Conservation (phyloP, 37 sponge, comb jelly and placozoan species). For the Eunapius fragilis region DNA sequence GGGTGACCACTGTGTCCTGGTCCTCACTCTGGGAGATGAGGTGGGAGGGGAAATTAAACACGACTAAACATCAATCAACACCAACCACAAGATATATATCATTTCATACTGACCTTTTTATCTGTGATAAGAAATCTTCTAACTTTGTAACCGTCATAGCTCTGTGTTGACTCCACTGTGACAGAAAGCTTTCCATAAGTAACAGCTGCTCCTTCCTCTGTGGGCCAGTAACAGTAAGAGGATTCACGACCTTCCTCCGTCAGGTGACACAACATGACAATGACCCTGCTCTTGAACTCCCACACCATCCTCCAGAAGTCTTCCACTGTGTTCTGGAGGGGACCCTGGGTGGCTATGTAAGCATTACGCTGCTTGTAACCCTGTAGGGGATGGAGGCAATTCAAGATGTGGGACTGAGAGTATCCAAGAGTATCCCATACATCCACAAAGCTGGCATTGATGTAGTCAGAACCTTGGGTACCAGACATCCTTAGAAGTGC, state of each 20-base stretch:
- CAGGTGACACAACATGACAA: conserved; percentile 48
- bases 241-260: conserved; percentile 47
- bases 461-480: conserved; percentile 64
- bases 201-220: conserved; percentile 35
- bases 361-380: conserved; percentile 76
- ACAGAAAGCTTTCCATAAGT: conserved; percentile 63
- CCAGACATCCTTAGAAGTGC: conserved; percentile 56
- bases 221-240: conserved; percentile 53
- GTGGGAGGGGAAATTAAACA: not conserved
- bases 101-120: conserved; percentile 18
- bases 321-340: conserved; percentile 48
- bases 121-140: conserved; percentile 34
- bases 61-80: not conserved
- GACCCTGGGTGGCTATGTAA: conserved; percentile 73
- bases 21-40: conserved; percentile 10
- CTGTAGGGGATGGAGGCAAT: conserved; percentile 6
- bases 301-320: conserved; percentile 65
- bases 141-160: conserved; percentile 7
- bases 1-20: conserved; percentile 34
- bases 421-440: conserved; percentile 26
- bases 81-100: not conserved
- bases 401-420: not conserved
- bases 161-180: conserved; percentile 47
- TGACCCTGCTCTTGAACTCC: conserved; percentile 55
- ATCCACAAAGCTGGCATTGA: conserved; percentile 81